Conservation (phyloP, 2,888 invertebrate genomes). For the Erannis defoliaria region DNA sequence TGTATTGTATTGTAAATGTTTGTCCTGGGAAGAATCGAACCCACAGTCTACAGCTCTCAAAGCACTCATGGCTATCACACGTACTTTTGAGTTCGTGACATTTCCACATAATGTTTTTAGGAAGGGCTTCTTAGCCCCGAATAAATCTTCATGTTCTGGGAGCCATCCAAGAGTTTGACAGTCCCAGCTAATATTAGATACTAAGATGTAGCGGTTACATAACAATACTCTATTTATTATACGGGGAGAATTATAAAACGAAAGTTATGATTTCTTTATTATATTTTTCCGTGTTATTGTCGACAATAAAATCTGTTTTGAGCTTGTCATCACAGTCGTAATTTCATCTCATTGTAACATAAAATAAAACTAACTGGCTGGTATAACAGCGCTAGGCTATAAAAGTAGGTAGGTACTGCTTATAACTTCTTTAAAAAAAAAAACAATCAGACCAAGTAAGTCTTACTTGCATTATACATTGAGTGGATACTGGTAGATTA, state of each 20-base stretch:
- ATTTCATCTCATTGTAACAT: conserved; percentile 3
- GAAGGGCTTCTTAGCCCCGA: conserved; percentile 55
- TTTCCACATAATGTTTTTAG: conserved; percentile 34
- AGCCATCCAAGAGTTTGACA: conserved; percentile 64
- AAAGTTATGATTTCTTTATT: conserved; percentile 25
- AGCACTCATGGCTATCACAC: no score
- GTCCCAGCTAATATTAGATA: conserved; percentile 58
- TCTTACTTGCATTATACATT: no score
- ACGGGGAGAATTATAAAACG: conserved; percentile 17
- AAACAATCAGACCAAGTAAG: no score
- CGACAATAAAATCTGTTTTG: conserved; percentile 27
- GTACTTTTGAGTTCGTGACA: conserved; percentile 11
- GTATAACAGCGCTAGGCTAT: not conserved
- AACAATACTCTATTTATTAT: conserved; percentile 35
- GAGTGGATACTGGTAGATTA: no score
- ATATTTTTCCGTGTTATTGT: conserved; percentile 17
- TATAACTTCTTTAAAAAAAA: no score
- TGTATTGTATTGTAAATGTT: no score
- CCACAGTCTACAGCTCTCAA: no score
- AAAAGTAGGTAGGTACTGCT: not conserved
- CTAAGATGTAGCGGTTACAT: conserved; percentile 46
- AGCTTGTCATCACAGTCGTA: conserved; percentile 16
- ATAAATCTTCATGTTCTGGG: conserved; percentile 59
- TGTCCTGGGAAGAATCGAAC: no score
- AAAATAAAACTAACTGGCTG: not conserved